These are phyloP conservation scores for Galeopterus variegatus DNA, from an alignment of 2,113 vertebrate genomes.

Conservation along the genomic window DNA sequence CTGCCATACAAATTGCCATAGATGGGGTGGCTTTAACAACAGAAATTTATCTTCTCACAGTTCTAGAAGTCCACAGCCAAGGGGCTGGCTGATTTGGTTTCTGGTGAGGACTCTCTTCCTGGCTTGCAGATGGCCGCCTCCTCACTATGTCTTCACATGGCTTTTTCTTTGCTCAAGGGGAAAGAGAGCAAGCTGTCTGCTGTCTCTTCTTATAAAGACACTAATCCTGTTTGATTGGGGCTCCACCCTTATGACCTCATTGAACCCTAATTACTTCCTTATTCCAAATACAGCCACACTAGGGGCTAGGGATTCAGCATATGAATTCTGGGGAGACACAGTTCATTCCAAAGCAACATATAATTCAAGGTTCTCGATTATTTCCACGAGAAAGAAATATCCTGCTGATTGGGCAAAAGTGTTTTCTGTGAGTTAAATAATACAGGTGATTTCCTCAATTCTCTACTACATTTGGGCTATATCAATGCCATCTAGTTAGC, in stretches of 20 bases:
- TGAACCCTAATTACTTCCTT: not conserved
- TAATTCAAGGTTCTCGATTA: not conserved
- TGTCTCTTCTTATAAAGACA: not conserved
- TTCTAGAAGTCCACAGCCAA: not conserved
- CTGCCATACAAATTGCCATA: not conserved
- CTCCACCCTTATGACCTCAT: not conserved
- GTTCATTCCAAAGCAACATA: not conserved
- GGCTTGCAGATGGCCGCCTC: too few species aligned
- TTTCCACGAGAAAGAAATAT: conserved; percentile 7
- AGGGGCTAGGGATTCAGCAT: not conserved
- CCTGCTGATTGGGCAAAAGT: not conserved
- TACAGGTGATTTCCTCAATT: not conserved
- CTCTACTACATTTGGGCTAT: not conserved
- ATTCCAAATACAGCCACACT: not conserved
- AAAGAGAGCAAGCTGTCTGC: not conserved
- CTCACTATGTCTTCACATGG: not conserved
- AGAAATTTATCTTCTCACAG: not conserved
- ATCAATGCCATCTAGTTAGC: not conserved
- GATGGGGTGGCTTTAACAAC: not conserved
- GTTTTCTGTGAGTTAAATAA: not conserved
- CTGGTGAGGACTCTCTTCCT: not conserved
- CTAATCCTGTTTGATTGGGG: not conserved
- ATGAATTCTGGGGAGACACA: not conserved
- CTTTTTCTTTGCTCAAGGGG: too few species aligned
- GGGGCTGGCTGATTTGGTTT: not conserved